These are phyloP conservation scores for Deroplatys truncata DNA, from an alignment of 2,888 invertebrate species.

Conservation along the genomic window DNA sequence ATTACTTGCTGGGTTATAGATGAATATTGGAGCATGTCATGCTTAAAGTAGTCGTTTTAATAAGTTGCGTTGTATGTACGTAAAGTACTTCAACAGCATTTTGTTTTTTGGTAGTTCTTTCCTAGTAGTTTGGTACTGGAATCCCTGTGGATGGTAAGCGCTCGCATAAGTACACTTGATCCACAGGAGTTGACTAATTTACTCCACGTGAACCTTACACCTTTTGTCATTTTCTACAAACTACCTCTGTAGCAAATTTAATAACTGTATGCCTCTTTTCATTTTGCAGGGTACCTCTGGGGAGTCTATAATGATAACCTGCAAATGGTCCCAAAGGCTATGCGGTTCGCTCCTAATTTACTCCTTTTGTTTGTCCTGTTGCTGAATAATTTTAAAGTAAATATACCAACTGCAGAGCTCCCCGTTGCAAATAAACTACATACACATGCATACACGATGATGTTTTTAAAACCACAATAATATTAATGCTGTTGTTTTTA, in stretches of 20 bases:
- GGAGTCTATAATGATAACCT: neutral
- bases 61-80: too few relatives aligned
- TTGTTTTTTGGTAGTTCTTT: too few relatives aligned
- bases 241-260: neutral
- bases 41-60: too few relatives aligned
- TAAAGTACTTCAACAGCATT: too few relatives aligned
- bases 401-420: neutral
- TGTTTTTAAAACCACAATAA: neutral
- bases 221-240: neutral
- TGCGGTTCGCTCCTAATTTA: neutral
- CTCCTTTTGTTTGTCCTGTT: neutral
- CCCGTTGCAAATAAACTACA: neutral
- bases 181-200: neutral
- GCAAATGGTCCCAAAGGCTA: neutral
- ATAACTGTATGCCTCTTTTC: neutral
- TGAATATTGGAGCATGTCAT: too few relatives aligned
- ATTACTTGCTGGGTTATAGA: too few relatives aligned
- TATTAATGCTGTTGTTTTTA: neutral
- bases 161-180: neutral
- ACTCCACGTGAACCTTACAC: neutral
- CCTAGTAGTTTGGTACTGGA: too few relatives aligned
- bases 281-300: neutral
- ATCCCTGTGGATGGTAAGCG: too few relatives aligned
- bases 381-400: neutral
- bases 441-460: neutral